Conservation (phyloP, 1,140 invertebrate genomes). For the Eumaeus atala region DNA sequence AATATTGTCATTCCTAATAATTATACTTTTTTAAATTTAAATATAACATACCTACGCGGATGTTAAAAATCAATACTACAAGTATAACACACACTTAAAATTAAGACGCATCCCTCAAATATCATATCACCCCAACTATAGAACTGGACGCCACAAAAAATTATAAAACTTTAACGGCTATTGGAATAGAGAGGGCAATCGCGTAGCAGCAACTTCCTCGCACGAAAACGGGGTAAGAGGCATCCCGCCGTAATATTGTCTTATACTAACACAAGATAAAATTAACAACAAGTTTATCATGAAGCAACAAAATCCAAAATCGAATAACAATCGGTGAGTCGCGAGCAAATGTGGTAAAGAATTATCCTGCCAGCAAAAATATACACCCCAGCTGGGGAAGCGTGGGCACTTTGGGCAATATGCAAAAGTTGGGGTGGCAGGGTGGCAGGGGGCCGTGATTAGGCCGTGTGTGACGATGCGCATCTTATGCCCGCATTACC, state of each 20-base stretch:
- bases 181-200: conserved; percentile 19
- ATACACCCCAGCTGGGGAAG: conserved; percentile 36
- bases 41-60: no score
- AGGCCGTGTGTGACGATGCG: conserved; percentile 71
- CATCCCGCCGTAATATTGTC: conserved; percentile 28
- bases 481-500: conserved; percentile 72
- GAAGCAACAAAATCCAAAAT: conserved; percentile 36
- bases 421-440: conserved; percentile 61
- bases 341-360: conserved; percentile 36
- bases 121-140: conserved; percentile 43
- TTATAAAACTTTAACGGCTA: background rate
- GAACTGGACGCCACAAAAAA: background rate
- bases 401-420: conserved; percentile 66
- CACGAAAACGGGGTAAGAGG: conserved; percentile 24
- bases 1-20: no score
- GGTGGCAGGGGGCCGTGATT: conserved; percentile 48
- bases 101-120: conserved; percentile 69
- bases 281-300: conserved; percentile 30
- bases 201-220: conserved; percentile 10
- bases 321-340: conserved; percentile 28
- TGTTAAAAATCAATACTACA: conserved; percentile 65
- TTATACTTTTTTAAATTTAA: no score
- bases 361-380: conserved; percentile 53
- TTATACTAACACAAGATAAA: conserved; percentile 32
- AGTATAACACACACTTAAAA: conserved; percentile 57